Conservation (phyloP, 2,888 invertebrate genomes). For the Parnassius glacialis region DNA sequence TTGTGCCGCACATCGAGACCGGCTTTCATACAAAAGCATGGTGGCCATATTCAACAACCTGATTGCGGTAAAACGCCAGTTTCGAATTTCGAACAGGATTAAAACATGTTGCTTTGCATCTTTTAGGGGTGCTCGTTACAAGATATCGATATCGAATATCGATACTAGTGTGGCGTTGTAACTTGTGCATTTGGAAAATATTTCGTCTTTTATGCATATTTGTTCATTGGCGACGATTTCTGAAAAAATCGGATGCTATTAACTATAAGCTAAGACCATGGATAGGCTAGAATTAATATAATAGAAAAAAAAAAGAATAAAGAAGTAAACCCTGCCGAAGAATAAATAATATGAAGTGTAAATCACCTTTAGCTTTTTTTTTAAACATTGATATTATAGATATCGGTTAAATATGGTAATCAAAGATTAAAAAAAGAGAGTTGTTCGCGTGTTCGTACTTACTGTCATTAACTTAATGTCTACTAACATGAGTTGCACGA, state of each 20-base stretch:
- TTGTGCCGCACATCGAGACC: slow-evolving; percentile 5
- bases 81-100: slow-evolving; percentile 46
- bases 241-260: too few relatives aligned
- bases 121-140: slow-evolving; percentile 1
- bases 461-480: background rate
- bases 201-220: too few relatives aligned
- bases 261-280: too few relatives aligned
- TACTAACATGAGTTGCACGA: background rate
- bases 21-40: slow-evolving; percentile 30
- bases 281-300: too few relatives aligned
- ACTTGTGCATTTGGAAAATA: too few relatives aligned
- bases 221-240: too few relatives aligned
- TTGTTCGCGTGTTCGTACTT: background rate
- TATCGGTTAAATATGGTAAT: too few relatives aligned
- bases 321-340: too few relatives aligned
- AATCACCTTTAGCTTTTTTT: too few relatives aligned
- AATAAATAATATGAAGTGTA: too few relatives aligned
- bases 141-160: slow-evolving; percentile 1
- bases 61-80: slow-evolving; percentile 50
- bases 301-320: too few relatives aligned
- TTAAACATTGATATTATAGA: too few relatives aligned
- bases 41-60: slow-evolving; percentile 43
- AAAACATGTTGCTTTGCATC: slow-evolving; percentile 17
- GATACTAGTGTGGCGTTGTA: background rate
- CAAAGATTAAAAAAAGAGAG: background rate